phyloP scores from a whole-genome alignment of 2,113 vertebrate genomes.

The Trematocara zebra region DNA sequence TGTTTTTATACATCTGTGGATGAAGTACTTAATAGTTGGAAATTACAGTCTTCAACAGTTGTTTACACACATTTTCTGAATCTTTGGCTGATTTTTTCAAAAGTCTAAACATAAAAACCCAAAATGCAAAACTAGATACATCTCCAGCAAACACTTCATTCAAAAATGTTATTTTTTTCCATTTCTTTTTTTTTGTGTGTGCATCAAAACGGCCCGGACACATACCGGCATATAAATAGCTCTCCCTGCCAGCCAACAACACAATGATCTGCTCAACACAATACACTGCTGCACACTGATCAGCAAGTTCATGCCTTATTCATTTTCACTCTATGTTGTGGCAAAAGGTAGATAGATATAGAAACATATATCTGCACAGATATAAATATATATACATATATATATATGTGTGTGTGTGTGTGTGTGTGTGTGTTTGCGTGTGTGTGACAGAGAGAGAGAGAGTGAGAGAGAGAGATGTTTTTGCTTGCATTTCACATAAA shows the following conservation, averaged over 20 bases:
- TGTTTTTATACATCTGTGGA: neutral
- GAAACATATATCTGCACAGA: neutral
- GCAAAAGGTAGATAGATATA: neutral
- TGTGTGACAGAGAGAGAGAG: neutral
- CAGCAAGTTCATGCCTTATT: neutral
- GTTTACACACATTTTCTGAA: neutral
- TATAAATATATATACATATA: too few species aligned
- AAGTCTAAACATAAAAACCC: neutral
- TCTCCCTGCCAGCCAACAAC: neutral
- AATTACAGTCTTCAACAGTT: neutral
- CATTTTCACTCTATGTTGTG: neutral
- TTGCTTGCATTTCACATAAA: neutral
- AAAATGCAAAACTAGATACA: neutral
- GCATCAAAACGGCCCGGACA: neutral
- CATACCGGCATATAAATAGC: neutral
- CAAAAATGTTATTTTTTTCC: neutral
- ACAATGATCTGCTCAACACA: neutral
- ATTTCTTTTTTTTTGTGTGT: neutral
- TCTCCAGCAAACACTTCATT: neutral
- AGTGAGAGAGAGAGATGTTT: neutral
- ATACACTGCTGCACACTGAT: neutral
- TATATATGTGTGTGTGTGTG: too few species aligned
- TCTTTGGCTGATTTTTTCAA: neutral
- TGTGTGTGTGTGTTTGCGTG: neutral
- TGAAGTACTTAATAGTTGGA: neutral